phyloP scores from a whole-genome alignment of 2,888 invertebrate species.

The Synergus japonicus region DNA sequence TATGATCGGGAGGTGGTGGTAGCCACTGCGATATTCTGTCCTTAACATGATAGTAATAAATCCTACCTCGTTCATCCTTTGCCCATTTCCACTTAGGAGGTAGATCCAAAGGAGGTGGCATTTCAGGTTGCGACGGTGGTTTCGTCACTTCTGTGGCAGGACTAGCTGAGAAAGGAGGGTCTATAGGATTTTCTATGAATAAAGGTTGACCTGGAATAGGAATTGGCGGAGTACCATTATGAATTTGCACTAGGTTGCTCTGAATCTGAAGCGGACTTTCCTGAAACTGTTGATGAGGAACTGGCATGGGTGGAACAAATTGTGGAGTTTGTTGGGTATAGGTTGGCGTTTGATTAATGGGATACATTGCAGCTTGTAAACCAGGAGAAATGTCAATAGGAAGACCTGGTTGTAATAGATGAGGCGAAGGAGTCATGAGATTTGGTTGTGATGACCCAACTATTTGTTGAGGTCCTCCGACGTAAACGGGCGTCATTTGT shows the following conservation, averaged over 20 bases:
- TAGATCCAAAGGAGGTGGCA: constrained; percentile 79
- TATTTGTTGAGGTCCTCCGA: constrained; percentile 58
- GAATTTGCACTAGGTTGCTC: constrained; percentile 63
- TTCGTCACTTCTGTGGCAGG: constrained; percentile 42
- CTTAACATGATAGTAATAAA: constrained; percentile 94
- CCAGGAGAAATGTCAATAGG: constrained; percentile 57
- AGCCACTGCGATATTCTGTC: constrained; percentile 89
- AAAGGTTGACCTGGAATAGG: constrained; percentile 52
- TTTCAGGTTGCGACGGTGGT: constrained; percentile 61
- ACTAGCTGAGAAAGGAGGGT: constrained; percentile 10
- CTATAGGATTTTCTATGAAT: constrained; percentile 16
- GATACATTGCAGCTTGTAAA: constrained; percentile 60
- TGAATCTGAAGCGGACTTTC: constrained; percentile 59
- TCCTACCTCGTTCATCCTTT: constrained; percentile 88
- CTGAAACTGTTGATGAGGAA: constrained; percentile 60
- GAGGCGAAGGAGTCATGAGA: constrained; percentile 57
- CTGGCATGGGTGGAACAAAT: constrained; percentile 56
- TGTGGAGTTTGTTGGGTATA: constrained; percentile 60
- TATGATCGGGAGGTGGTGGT: constrained; percentile 79
- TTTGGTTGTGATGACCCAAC: constrained; percentile 50
- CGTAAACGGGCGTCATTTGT: constrained; percentile 67
- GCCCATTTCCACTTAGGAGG: constrained; percentile 94
- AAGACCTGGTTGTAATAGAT: constrained; percentile 59
- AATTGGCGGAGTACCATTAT: constrained; percentile 63
- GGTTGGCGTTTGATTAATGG: constrained; percentile 59